Evolutionary conservation across 2,888 invertebrate genomes (phyloP).

Genomic region (Sipha maydis): DNA sequence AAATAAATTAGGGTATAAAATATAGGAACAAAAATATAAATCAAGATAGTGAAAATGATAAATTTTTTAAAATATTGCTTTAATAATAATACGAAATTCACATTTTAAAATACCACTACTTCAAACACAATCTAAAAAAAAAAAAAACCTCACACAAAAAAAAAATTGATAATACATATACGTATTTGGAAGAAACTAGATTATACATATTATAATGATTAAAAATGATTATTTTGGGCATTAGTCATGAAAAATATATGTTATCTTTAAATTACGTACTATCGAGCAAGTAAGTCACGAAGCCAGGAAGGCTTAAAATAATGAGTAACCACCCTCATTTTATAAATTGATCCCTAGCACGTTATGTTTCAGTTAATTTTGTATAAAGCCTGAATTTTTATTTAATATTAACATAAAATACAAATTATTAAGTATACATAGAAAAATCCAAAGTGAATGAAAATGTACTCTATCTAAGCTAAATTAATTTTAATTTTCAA

Average conservation of each 20-base stretch:
- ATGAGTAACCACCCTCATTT: background rate
- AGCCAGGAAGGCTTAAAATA: constrained; percentile 28
- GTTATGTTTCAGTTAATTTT: constrained; percentile 36
- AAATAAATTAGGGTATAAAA: too few species aligned
- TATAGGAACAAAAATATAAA: too few species aligned
- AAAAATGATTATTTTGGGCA: constrained; percentile 25
- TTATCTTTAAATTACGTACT: background rate
- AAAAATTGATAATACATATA: background rate
- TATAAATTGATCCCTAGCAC: constrained; percentile 38
- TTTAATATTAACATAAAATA: constrained; percentile 18
- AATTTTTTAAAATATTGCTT: background rate
- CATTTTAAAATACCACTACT: background rate
- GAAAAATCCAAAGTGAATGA: constrained; percentile 18
- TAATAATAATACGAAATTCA: background rate
- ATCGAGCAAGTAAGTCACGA: constrained; percentile 27
- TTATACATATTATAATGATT: background rate
- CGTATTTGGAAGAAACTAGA: background rate
- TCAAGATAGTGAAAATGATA: too few species aligned
- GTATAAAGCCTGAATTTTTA: constrained; percentile 24
- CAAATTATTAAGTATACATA: background rate
- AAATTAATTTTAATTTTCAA: constrained; percentile 16
- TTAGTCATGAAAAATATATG: background rate
- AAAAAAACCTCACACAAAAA: too few species aligned
- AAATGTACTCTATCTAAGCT: background rate
- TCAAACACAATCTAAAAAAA: background rate